Percentiles rank a stretch among this genome's conserved stretches.
Conservation (phyloP, 2,113 vertebrate genomes). For the Bujurquina vittata region DNA sequence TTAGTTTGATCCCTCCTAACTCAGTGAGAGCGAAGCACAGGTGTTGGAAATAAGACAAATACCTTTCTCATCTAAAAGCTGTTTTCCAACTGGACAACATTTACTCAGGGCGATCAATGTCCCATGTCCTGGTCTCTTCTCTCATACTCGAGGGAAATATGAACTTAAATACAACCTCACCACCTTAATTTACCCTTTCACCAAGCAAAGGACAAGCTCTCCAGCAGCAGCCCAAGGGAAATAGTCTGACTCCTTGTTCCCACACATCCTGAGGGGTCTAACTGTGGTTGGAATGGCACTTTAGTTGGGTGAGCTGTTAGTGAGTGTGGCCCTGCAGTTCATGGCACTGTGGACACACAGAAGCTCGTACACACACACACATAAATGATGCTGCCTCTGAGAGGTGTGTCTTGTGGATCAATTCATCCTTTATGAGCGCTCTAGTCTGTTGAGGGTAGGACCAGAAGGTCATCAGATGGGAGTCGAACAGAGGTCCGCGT, state of each 20-base stretch:
- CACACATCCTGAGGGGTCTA: slow-evolving; percentile 61
- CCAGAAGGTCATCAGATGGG: slow-evolving; percentile 82
- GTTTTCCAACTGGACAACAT: slow-evolving; percentile 68
- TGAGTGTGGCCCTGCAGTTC: slow-evolving; percentile 45
- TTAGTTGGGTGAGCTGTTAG: slow-evolving; percentile 41
- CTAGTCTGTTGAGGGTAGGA: slow-evolving; percentile 62
- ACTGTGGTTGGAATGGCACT: slow-evolving; percentile 46
- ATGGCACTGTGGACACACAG: slow-evolving; percentile 31
- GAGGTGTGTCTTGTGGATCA: slow-evolving; percentile 72
- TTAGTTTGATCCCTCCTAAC: slow-evolving; percentile 3
- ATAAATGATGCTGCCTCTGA: slow-evolving; percentile 31
- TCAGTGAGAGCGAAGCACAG: not conserved
- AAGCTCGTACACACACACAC: slow-evolving; percentile 21
- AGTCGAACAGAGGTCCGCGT: slow-evolving; percentile 58
- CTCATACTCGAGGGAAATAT: slow-evolving; percentile 75
- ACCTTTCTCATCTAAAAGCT: slow-evolving; percentile 66
- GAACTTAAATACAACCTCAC: slow-evolving; percentile 72
- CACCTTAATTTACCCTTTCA: slow-evolving; percentile 73
- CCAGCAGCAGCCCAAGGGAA: slow-evolving; percentile 61
- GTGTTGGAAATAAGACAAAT: slow-evolving; percentile 58
- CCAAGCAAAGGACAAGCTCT: slow-evolving; percentile 73
- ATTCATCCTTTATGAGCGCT: slow-evolving; percentile 78
- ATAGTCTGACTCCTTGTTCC: slow-evolving; percentile 73
- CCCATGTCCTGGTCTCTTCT: slow-evolving; percentile 69
- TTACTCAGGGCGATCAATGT: slow-evolving; percentile 76